Conservation (phyloP, 2,113 vertebrate species). For the Pyxicephalus adspersus region DNA sequence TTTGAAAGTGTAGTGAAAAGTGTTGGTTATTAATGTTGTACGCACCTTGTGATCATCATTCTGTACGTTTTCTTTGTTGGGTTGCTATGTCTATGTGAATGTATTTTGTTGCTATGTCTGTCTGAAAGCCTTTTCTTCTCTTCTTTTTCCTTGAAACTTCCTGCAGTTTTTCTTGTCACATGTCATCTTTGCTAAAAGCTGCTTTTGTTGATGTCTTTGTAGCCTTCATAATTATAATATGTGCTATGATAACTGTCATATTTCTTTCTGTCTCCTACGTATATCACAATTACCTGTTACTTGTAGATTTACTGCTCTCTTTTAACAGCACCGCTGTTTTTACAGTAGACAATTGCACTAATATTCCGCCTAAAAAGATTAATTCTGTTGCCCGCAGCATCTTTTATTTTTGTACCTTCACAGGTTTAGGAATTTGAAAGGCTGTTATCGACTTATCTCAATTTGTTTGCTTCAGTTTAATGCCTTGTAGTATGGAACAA, state of each 20-base stretch:
- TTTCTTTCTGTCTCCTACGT: slow-evolving; percentile 61
- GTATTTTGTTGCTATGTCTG: not conserved
- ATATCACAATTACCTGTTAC: slow-evolving; percentile 50
- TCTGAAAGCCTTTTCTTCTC: not conserved
- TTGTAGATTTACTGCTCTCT: slow-evolving; percentile 5
- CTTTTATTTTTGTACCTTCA: no score
- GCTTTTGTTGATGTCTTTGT: not conserved
- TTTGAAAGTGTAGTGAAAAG: no score
- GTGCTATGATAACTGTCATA: slow-evolving; percentile 19
- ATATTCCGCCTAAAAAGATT: not conserved
- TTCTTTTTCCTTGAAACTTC: not conserved
- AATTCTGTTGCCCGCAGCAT: no score
- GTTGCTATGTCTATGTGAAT: no score
- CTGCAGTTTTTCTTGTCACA: not conserved
- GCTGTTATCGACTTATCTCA: no score
- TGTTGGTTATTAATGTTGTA: no score
- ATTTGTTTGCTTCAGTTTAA: no score
- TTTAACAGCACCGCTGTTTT: slow-evolving; percentile 1
- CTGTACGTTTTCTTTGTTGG: no score
- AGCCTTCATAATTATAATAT: not conserved
- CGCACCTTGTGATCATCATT: no score
- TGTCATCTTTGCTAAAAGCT: not conserved
- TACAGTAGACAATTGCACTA: slow-evolving; percentile 27
- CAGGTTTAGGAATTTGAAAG: no score
- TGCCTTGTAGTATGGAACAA: no score